Percentiles rank a stretch among this genome's conserved stretches.
phyloP scores from a whole-genome alignment of 2,113 vertebrate genomes.

The Spizaetus ornatus region DNA sequence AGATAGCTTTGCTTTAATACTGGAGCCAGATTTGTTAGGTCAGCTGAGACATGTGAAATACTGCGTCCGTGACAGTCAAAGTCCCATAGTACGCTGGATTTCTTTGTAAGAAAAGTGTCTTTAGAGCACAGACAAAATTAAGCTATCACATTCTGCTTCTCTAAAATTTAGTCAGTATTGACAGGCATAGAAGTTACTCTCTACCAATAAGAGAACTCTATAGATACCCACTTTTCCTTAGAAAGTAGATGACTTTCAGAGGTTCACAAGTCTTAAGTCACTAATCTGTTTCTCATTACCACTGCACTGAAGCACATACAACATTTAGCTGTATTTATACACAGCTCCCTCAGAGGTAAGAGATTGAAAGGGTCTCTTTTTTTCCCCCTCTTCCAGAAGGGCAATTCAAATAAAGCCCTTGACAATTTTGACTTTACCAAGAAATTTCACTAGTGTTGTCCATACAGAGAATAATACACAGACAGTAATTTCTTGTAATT shows the following conservation, averaged over 20 bases:
- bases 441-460: not conserved
- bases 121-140: not conserved
- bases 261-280: not conserved
- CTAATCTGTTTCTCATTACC: not conserved
- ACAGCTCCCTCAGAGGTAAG: not conserved
- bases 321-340: not conserved
- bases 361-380: not conserved
- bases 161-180: not conserved
- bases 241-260: not conserved
- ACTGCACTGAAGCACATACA: not conserved
- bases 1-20: not conserved
- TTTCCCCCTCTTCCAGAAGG: not conserved
- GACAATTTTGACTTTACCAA: not conserved
- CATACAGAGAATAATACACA: not conserved
- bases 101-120: not conserved
- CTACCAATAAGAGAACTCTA: not conserved
- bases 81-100: not conserved
- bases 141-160: not conserved
- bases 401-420: not conserved
- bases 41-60: not conserved
- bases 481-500: not conserved
- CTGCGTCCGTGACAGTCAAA: not conserved
- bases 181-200: not conserved
- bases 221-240: accelerated
- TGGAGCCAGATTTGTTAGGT: not conserved